Evolutionary conservation across 2,113 vertebrate species (phyloP).

Genomic region (Xyrauchen texanus): DNA sequence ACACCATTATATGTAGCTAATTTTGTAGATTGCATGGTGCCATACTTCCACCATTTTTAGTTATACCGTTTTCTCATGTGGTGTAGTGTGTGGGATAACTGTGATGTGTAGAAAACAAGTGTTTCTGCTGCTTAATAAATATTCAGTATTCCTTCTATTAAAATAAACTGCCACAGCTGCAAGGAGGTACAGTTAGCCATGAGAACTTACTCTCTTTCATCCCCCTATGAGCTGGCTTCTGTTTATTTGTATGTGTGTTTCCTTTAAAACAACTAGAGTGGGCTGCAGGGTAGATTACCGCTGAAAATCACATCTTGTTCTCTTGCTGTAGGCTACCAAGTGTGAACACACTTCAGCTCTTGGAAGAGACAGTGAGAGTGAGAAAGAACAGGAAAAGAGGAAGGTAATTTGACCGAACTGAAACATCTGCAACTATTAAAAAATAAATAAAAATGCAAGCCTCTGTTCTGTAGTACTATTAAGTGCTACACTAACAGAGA

Average conservation of each 20-base stretch:
- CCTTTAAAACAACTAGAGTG: constrained; percentile 23
- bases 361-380: constrained; percentile 16
- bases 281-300: constrained; percentile 48
- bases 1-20: too few species aligned
- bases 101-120: too few species aligned
- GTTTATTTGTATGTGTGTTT: constrained; percentile 3
- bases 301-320: constrained; percentile 56
- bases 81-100: too few species aligned
- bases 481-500: constrained; percentile 48
- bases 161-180: constrained; percentile 10
- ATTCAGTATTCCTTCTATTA: constrained; percentile 12
- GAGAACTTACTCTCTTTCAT: constrained; percentile 18
- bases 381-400: not conserved
- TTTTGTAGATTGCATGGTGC: too few species aligned
- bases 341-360: constrained; percentile 54
- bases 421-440: constrained; percentile 20
- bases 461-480: constrained; percentile 47
- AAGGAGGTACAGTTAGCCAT: not conserved
- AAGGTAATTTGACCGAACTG: constrained; percentile 7
- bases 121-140: constrained; percentile 4
- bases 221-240: not conserved
- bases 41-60: too few species aligned
- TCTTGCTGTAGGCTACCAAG: constrained; percentile 48
- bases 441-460: not conserved
- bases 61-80: too few species aligned